A percentile compares a stretch with the other conserved stretches of the same genome.
Conservation (phyloP, 2,113 vertebrate genomes). For the Ptilonorhynchus violaceus region DNA sequence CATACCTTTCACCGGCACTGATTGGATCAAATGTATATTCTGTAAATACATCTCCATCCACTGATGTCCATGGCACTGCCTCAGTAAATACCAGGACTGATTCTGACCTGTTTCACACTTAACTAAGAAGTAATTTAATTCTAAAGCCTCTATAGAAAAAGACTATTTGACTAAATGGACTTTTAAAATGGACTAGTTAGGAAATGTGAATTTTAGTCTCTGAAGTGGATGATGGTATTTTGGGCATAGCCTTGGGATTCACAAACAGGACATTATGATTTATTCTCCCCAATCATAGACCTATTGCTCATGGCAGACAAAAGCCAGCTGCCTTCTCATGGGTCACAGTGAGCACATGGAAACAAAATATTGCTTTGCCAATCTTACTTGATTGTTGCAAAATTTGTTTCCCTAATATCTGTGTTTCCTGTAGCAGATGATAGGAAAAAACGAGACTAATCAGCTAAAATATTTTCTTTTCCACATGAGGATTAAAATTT, state of each 20-base stretch:
- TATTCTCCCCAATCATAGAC: not conserved
- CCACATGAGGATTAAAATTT: constrained; percentile 24
- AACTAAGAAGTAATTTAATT: not conserved
- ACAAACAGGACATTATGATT: not conserved
- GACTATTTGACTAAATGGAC: not conserved
- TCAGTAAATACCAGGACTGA: not conserved
- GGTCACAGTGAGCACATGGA: not conserved
- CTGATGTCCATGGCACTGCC: not conserved
- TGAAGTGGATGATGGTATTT: not conserved
- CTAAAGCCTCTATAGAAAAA: not conserved
- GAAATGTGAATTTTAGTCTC: not conserved
- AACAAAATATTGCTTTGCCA: constrained; percentile 16
- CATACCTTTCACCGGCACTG: not conserved
- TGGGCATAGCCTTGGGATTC: not conserved
- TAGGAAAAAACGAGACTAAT: constrained; percentile 30
- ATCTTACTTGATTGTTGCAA: constrained; percentile 17
- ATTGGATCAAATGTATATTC: not conserved
- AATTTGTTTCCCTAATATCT: constrained; percentile 13
- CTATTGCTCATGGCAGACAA: constrained; percentile 12
- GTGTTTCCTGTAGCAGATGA: constrained; percentile 13
- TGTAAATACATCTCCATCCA: not conserved
- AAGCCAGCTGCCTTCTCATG: constrained; percentile 6
- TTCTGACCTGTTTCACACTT: not conserved
- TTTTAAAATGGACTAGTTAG: not conserved
- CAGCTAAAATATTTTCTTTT: constrained; percentile 29